Conservation (phyloP, 2,888 invertebrate species). For the Loripinus fragilis region DNA sequence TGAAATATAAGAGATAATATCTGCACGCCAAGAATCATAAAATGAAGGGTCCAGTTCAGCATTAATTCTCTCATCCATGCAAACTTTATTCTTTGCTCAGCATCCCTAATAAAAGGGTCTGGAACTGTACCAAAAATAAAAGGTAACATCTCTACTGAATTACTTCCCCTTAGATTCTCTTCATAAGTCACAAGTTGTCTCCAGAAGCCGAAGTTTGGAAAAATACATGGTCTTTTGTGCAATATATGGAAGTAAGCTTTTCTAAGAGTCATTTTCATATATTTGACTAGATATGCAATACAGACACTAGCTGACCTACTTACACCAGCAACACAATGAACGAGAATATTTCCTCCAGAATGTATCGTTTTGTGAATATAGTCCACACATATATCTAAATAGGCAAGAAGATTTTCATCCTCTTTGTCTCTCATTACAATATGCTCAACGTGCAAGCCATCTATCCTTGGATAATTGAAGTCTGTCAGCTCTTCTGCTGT, state of each 20-base stretch:
- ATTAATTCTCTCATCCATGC: conserved; percentile 67
- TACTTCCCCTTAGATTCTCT: conserved; percentile 49
- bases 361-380: conserved; percentile 55
- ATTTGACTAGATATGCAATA: conserved; percentile 69
- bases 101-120: conserved; percentile 52
- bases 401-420: conserved; percentile 61
- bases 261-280: conserved; percentile 56
- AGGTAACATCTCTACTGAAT: conserved; percentile 67
- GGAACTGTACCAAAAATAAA: conserved; percentile 64
- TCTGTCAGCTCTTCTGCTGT: conserved; percentile 66
- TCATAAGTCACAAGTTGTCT: conserved; percentile 65
- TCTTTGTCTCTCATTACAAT: conserved; percentile 65
- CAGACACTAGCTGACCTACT: conserved; percentile 75
- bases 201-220: conserved; percentile 73
- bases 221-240: conserved; percentile 61
- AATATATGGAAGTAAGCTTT: conserved; percentile 66
- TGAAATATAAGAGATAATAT: conserved; percentile 20
- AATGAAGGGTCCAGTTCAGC: conserved; percentile 52
- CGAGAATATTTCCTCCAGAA: conserved; percentile 62
- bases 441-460: conserved; percentile 43
- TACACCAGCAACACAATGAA: conserved; percentile 73
- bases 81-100: conserved; percentile 53
- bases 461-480: conserved; percentile 57
- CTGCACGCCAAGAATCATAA: conserved; percentile 57
- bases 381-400: conserved; percentile 68